These are phyloP conservation scores for Actinernus sp. DNA, from an alignment of 92 coral and sea anemone species.

Conservation along the genomic window DNA sequence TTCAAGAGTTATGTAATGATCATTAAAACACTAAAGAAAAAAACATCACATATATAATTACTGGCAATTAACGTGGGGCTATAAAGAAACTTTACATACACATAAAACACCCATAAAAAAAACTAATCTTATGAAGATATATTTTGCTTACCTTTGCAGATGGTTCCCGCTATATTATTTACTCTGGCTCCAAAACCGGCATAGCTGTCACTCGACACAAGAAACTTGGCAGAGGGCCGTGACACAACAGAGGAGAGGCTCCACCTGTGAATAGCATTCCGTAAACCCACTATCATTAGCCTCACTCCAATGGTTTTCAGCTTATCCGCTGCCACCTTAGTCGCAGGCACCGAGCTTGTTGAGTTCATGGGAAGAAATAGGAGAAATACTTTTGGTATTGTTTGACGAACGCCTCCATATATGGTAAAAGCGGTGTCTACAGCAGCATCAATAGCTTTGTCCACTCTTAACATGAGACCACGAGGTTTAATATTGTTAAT, in stretches of 20 bases:
- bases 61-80: no score
- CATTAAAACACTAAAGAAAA: no score
- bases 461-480: conserved; percentile 42
- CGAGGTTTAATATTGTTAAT: conserved; percentile 21
- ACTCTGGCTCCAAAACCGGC: conserved; percentile 18
- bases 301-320: conserved; percentile 82
- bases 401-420: conserved; percentile 88
- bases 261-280: conserved; percentile 27
- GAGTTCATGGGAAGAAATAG: conserved; percentile 53
- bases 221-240: conserved; percentile 67
- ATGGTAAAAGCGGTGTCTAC: conserved; percentile 71
- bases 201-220: conserved; percentile 23
- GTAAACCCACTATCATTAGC: conserved; percentile 72
- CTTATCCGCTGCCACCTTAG: conserved; percentile 47
- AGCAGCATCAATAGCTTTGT: conserved; percentile 64
- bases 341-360: background rate
- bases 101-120: no score
- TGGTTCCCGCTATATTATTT: background rate
- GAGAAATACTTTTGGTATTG: conserved; percentile 69
- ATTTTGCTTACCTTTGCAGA: conserved; percentile 2
- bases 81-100: no score
- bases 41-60: no score
- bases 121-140: no score
- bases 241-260: conserved; percentile 49
- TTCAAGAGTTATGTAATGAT: no score